These are phyloP conservation scores for Drosophila jambulina DNA, from an alignment of 1,140 invertebrate genomes.

Conservation along the genomic window DNA sequence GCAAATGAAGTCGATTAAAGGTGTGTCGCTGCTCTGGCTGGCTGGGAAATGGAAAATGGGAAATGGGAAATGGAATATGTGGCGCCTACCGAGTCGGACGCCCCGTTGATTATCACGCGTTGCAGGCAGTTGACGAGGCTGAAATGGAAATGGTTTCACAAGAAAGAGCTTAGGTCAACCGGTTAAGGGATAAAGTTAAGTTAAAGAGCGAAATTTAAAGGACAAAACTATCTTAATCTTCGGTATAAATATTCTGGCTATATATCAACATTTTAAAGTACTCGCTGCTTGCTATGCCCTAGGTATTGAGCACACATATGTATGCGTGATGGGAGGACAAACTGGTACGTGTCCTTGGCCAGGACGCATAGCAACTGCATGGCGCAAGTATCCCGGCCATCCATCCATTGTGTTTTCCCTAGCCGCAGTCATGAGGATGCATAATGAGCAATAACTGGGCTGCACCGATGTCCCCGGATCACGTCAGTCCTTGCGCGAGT, in stretches of 20 bases:
- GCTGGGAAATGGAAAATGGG: constrained; percentile 19
- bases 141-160: background rate
- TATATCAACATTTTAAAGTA: no score
- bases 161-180: background rate
- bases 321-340: constrained; percentile 60
- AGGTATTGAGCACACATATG: constrained; percentile 47
- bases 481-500: constrained; percentile 22
- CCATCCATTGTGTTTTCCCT: constrained; percentile 39
- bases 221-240: background rate
- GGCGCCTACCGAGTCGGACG: background rate
- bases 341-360: constrained; percentile 33
- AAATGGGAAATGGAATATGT: constrained; percentile 25
- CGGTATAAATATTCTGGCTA: no score
- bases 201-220: background rate
- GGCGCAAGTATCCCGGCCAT: constrained; percentile 22
- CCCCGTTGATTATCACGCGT: constrained; percentile 26
- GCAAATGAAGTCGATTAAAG: constrained; percentile 83
- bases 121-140: background rate
- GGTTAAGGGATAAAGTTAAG: background rate
- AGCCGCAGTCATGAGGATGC: constrained; percentile 43
- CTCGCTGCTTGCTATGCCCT: constrained; percentile 35
- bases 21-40: constrained; percentile 31
- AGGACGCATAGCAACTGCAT: constrained; percentile 43
- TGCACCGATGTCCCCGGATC: constrained; percentile 23
- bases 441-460: constrained; percentile 55